Base-by-base conservation (phyloP, 2,113 vertebrate genomes). In the Toxotes jaculatrix region DNA sequence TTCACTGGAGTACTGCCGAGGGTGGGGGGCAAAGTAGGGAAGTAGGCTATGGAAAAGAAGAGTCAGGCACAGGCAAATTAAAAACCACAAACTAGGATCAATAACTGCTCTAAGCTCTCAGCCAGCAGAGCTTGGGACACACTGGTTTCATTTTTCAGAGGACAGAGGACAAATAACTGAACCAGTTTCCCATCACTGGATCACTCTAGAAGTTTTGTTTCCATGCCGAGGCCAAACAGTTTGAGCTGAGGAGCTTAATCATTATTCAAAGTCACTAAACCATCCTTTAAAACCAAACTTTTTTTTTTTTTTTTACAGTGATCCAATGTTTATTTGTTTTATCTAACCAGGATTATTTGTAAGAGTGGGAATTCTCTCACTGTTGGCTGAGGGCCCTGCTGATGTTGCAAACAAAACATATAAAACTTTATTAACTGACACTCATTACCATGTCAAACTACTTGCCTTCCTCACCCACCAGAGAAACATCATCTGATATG, bases 1-100 rank as follows among this genome's bases (percentile, higher is more conserved):
- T 95, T 94, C 93, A 89, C 92, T 92, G 90, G 89, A 93, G 93
- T 78, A 92, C 84, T 61, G 82, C 87, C 62, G 73, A 85, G 82
- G 70, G 83, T 71, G 61, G 57, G 61, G 78, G 36, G 80, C 32
- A 68, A 79, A 59, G 80, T 42, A 62, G 80, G 31, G 77, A 59
- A 57, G 69, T 59, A 65, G 79, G 74, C 76, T 23, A 60, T 56
- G 90, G 84, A 91, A 88, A 87, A 90, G 83, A 68, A 42, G 16
- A 77, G 71, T 89, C 82, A 84, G 85, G 64, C 61, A 60, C 27
- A 77, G 32, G 59, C 61, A 80, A 86, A 85, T 36, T 55, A 73
- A 56, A 86, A 80, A 72, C 51, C 70, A 7, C 53, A 72, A 83
- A 84, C 59, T 49, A 67, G 62, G 69, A 86, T 88, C 86, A 83